Evolutionary conservation across 1,140 invertebrate genomes (phyloP).

Genomic region (Zophobas morio): DNA sequence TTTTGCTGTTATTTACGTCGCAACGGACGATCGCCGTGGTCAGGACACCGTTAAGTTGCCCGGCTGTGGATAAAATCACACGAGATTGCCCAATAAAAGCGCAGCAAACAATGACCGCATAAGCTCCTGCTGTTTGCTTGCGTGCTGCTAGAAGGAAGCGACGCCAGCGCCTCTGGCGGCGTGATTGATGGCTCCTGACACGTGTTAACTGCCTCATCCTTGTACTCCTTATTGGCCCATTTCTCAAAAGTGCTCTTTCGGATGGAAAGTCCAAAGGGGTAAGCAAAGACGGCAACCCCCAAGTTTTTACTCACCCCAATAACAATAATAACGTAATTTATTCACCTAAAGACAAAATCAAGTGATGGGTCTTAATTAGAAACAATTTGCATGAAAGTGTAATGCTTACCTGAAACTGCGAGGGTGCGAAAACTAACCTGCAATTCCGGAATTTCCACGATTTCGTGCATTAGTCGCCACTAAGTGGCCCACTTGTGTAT

Average conservation of each 20-base stretch:
- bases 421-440: too few relatives aligned
- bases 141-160: slow-evolving; percentile 13
- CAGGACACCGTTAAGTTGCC: slow-evolving; percentile 25
- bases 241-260: slow-evolving; percentile 49
- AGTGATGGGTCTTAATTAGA: too few relatives aligned
- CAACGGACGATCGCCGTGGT: slow-evolving; percentile 4
- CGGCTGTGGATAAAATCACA: slow-evolving; percentile 40
- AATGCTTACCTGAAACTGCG: too few relatives aligned
- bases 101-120: slow-evolving; percentile 37
- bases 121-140: slow-evolving; percentile 49
- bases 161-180: slow-evolving; percentile 23
- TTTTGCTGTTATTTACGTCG: slow-evolving; percentile 22
- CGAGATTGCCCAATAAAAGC: slow-evolving; percentile 41
- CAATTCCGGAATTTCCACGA: too few relatives aligned
- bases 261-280: too few relatives aligned
- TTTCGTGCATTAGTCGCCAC: too few relatives aligned
- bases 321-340: too few relatives aligned
- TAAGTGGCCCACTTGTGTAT: too few relatives aligned
- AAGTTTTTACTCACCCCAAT: too few relatives aligned
- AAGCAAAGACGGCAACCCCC: too few relatives aligned
- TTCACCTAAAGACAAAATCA: too few relatives aligned
- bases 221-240: slow-evolving; percentile 53
- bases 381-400: too few relatives aligned
- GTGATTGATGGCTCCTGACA: slow-evolving; percentile 53
- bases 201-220: slow-evolving; percentile 55